phyloP scores from a whole-genome alignment of 2,888 invertebrate genomes.

The Agrotis exclamationis region DNA sequence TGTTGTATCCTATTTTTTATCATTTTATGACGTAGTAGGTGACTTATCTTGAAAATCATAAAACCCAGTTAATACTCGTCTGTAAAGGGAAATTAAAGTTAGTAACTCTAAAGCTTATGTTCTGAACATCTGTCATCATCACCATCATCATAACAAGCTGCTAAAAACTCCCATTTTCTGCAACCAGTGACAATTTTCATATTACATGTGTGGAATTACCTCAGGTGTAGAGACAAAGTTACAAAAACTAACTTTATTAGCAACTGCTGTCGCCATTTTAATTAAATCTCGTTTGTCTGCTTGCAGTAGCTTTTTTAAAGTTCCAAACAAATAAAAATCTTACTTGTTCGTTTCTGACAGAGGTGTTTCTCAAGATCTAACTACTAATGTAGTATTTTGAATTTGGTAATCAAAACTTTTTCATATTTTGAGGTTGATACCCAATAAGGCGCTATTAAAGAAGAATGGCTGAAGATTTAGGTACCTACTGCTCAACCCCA shows the following conservation, averaged over 20 bases:
- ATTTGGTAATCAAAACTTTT: not conserved
- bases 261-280: slow-evolving; percentile 36
- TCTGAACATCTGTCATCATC: too few species aligned
- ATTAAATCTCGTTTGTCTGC: slow-evolving; percentile 41
- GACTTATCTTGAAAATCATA: too few species aligned
- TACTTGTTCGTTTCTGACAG: not conserved
- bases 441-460: too few species aligned
- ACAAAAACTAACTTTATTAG: slow-evolving; percentile 49
- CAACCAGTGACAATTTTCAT: not conserved
- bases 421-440: too few species aligned
- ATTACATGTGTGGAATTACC: not conserved
- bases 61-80: too few species aligned
- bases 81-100: too few species aligned
- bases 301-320: slow-evolving; percentile 19
- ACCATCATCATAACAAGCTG: not conserved
- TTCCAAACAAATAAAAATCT: not conserved
- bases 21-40: too few species aligned
- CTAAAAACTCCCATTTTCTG: not conserved
- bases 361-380: not conserved
- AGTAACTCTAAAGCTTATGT: too few species aligned
- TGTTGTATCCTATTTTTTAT: too few species aligned
- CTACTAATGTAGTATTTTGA: not conserved
- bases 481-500: too few species aligned
- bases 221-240: not conserved
- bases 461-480: too few species aligned